Evolutionary conservation across 2,113 vertebrate species (phyloP).

Genomic region (Edolisoma coerulescens): DNA sequence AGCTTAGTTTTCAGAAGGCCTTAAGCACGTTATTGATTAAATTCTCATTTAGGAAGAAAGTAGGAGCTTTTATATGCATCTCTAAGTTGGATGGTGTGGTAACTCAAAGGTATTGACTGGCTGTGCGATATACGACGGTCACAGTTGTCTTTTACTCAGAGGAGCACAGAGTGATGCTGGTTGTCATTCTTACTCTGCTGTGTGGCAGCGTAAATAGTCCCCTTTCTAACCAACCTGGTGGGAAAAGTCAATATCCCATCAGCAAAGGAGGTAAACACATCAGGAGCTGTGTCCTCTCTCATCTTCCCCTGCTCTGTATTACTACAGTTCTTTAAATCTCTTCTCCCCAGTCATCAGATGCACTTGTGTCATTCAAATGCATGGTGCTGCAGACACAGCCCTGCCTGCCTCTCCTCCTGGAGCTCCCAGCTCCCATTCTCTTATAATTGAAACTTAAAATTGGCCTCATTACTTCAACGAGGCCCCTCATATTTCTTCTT

Average conservation of each 20-base stretch:
- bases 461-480: conserved; percentile 59
- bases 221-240: conserved; percentile 85
- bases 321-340: conserved; percentile 72
- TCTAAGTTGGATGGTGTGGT: conserved; percentile 56
- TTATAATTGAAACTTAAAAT: conserved; percentile 70
- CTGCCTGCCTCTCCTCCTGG: conserved; percentile 18
- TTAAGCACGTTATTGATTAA: conserved; percentile 63
- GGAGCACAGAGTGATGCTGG: conserved; percentile 69
- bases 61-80: conserved; percentile 70
- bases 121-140: conserved; percentile 65
- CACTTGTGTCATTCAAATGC: conserved; percentile 75
- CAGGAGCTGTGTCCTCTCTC: conserved; percentile 79
- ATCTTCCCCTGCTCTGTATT: conserved; percentile 74
- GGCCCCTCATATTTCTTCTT: neutral
- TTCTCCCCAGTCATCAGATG: conserved; percentile 71
- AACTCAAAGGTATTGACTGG: conserved; percentile 67
- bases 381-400: conserved; percentile 18
- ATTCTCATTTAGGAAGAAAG: conserved; percentile 67
- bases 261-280: conserved; percentile 84
- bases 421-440: conserved; percentile 42
- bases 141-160: conserved; percentile 73
- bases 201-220: conserved; percentile 82
- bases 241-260: conserved; percentile 89
- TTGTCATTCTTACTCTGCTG: conserved; percentile 80
- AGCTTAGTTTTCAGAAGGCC: conserved; percentile 46